Conservation (phyloP, 2,113 vertebrate species). For the Ammodytes dubius region DNA sequence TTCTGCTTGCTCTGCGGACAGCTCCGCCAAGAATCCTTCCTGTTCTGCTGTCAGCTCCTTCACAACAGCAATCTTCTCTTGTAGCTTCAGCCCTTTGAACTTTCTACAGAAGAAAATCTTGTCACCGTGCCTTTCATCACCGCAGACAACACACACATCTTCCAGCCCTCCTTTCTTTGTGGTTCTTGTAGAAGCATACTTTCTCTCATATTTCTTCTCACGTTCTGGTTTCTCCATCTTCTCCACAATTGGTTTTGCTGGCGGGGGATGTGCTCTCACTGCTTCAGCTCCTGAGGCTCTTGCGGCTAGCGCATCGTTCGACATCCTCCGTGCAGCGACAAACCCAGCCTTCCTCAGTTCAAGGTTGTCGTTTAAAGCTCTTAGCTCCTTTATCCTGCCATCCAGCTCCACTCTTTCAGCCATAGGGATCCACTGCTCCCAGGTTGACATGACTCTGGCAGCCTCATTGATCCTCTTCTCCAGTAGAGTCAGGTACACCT, state of each 20-base stretch:
- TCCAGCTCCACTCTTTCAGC: not conserved
- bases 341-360: slow-evolving; percentile 2
- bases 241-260: not conserved
- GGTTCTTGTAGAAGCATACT: not conserved
- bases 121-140: too few relatives aligned
- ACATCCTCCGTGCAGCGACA: not conserved
- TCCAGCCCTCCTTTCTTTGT: too few relatives aligned
- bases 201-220: not conserved
- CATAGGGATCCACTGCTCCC: slow-evolving; percentile 6
- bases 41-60: not conserved
- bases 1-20: not conserved
- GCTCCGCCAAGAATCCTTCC: not conserved
- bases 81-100: too few relatives aligned
- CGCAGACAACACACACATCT: too few relatives aligned
- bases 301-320: not conserved
- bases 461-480: not conserved
- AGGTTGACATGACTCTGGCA: not conserved
- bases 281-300: not conserved
- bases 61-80: not conserved
- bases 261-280: not conserved
- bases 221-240: not conserved
- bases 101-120: too few relatives aligned
- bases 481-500: not conserved
- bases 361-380: not conserved
- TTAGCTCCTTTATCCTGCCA: not conserved